Conservation (phyloP, 2,113 vertebrate species). For the Phrynocephalus versicolor region DNA sequence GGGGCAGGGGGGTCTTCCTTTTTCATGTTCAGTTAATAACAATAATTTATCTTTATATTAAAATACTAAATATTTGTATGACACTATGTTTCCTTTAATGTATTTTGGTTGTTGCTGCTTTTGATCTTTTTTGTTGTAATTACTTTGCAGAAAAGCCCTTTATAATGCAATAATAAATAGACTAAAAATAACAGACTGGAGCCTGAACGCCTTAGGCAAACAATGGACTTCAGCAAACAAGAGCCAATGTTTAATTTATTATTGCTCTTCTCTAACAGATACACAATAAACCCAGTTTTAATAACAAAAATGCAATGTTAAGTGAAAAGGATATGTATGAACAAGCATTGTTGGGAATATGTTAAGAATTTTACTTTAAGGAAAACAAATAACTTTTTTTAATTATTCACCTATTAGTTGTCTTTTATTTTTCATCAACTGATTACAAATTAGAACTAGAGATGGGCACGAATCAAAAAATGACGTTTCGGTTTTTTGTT, state of each 20-base stretch:
- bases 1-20: not conserved
- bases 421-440: not conserved
- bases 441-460: constrained; percentile 14
- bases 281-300: constrained; percentile 1
- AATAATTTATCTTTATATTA: not conserved
- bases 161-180: not conserved
- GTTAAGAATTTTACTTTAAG: not conserved
- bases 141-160: not conserved
- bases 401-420: not conserved
- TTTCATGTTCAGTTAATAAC: not conserved
- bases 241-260: not conserved
- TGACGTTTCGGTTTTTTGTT: too few species aligned
- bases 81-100: not conserved
- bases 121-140: not conserved
- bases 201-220: not conserved
- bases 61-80: constrained; percentile 1
- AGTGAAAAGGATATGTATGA: not conserved
- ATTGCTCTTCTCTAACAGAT: constrained; percentile 1
- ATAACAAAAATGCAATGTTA: not conserved
- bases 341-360: not conserved
- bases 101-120: not conserved
- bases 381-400: not conserved
- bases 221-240: not conserved
- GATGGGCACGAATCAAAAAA: too few species aligned
- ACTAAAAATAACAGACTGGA: not conserved